Conservation (phyloP, 2,113 vertebrate species). For the Syrmaticus mikado region DNA sequence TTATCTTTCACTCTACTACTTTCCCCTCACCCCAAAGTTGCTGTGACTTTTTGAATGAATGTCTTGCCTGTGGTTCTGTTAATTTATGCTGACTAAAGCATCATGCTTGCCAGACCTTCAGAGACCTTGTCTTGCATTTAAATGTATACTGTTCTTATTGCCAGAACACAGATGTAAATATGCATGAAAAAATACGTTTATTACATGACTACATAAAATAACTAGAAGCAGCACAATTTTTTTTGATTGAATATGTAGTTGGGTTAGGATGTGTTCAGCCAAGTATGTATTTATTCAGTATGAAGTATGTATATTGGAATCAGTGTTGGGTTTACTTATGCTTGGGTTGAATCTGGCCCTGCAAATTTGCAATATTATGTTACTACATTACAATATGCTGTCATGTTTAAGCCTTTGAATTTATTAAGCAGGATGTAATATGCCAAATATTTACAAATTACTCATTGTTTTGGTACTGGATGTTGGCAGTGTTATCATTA, state of each 20-base stretch:
- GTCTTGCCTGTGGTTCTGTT: not conserved
- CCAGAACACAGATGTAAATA: not conserved
- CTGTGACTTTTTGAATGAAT: not conserved
- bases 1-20: not conserved
- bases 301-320: not conserved
- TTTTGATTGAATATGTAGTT: not conserved
- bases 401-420: slow-evolving; percentile 37
- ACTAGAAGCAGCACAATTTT: not conserved
- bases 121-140: not conserved
- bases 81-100: not conserved
- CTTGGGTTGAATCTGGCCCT: not conserved
- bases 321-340: not conserved
- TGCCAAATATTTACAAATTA: slow-evolving; percentile 53
- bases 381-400: slow-evolving; percentile 45
- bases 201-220: not conserved
- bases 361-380: not conserved
- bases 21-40: not conserved
- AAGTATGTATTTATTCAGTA: not conserved
- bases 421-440: slow-evolving; percentile 51
- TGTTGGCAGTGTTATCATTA: slow-evolving; percentile 47
- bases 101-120: not conserved
- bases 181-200: not conserved
- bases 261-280: not conserved
- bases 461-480: slow-evolving; percentile 35
- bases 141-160: not conserved